phyloP scores from a whole-genome alignment of 2,113 vertebrate genomes.

The Acrocephalus arundinaceus region DNA sequence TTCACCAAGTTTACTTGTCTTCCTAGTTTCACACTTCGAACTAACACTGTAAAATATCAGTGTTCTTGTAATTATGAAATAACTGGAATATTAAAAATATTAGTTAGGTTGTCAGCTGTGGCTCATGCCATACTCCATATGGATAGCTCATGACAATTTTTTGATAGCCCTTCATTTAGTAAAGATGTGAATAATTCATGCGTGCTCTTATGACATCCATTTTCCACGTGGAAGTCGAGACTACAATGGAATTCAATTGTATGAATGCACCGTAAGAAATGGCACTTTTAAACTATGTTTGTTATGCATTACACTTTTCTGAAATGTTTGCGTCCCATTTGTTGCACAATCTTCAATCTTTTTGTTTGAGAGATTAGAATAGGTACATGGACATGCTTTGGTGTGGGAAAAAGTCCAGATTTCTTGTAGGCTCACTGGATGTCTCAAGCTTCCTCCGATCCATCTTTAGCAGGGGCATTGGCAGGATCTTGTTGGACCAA shows the following conservation, averaged over 20 bases:
- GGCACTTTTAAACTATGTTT: neutral
- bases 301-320: neutral
- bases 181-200: slow-evolving; percentile 69
- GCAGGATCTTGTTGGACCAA: neutral
- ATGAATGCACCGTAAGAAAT: slow-evolving; percentile 15
- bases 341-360: neutral
- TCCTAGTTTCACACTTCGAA: neutral
- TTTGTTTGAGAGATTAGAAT: neutral
- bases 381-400: neutral
- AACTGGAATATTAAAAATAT: slow-evolving; percentile 70
- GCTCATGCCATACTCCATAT: slow-evolving; percentile 52
- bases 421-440: neutral
- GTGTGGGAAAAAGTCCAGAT: neutral
- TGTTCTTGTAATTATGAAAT: slow-evolving; percentile 45
- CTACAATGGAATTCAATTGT: slow-evolving; percentile 48
- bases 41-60: neutral
- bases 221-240: slow-evolving; percentile 45
- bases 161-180: slow-evolving; percentile 65
- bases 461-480: neutral
- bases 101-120: slow-evolving; percentile 63
- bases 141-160: slow-evolving; percentile 67
- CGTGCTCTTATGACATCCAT: slow-evolving; percentile 28
- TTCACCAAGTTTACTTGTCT: neutral
- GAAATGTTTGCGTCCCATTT: neutral
- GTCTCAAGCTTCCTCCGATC: neutral